Base-by-base conservation (phyloP, 2,888 invertebrate genomes). In the Mimumesa dahlbomi region DNA sequence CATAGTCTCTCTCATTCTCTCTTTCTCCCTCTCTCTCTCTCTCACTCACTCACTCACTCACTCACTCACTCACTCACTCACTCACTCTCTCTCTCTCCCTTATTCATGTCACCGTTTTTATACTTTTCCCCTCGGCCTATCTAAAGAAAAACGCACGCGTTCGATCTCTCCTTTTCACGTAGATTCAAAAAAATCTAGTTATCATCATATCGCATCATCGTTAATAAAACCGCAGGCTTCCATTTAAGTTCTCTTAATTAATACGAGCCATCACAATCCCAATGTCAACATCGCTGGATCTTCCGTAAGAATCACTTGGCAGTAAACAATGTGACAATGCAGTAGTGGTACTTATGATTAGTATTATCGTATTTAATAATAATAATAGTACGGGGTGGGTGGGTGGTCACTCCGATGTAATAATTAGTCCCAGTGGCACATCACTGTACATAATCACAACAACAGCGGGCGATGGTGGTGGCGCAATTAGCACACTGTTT, bases 301-400 rank as follows among this genome's bases (percentile, higher is more conserved):
- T 85, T 82, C 78, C n/a, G n/a, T n/a, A n/a, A n/a, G 49, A 82
- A 82, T 88, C 85, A 86, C 84, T 88, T 89, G 89, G 88, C 89
- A 89, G 89, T 88, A 88, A 88, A 87, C 82, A 89, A 89, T 87
- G 87, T 88, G 89, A 89, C 88, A 89, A 89, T 89, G 89, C 87
- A 88, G 87, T 88, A 87, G 88, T 87, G 86, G 86, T 88, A 87
- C 86, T 86, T 88, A 88, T n/a, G 84, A 86, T 83, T 86, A 86
- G 81, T 86, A 83, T 87, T 84, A 85, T 85, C 77, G 72, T 81
- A 76, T 76, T 81, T n/a, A n/a, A 75, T 71, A 77, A n/a, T 84
- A 83, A 82, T 86, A 85, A 84, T 87, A 88, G 87, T 88, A 87
- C 89, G 87, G 88, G 87, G 88, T 87, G 86, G 87, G 83, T 86